Base-by-base conservation (phyloP, 2,113 vertebrate species). In the Copsychus sechellarum region DNA sequence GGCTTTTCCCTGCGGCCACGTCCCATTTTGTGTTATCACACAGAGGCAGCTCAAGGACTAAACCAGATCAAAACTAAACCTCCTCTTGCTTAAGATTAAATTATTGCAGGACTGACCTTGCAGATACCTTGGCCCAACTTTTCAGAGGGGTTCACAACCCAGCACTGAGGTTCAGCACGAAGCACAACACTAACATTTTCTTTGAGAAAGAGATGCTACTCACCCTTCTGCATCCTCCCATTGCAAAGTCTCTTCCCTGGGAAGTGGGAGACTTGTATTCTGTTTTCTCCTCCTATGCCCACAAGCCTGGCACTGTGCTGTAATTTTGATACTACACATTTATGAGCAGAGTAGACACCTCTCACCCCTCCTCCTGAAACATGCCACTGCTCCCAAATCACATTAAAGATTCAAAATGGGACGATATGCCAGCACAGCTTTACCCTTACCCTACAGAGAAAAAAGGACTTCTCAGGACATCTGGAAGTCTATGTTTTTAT, bases 1-100 rank as follows among this genome's bases (percentile, higher is more conserved):
- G 54, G 67, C 33, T 51, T 81, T 36, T 28, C 57, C 50, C 40
- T 1, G 8, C 0, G 1, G 42, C 51, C 65, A 24, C 0, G 6
- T 71, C 69, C 67, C 60, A 23, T 38, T 91, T 87, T 24, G 51
- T 26, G 43, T 19, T 11, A 58, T 19, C 42, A 33, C 2, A 0
- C 17, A 73, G 67, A 33, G 9, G 54, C 56, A 66, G 56, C 36
- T 84, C 34, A 60, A 79, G 78, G 48, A 67, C 40, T 90, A 65
- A 76, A 90, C 15, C 48, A 76, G 60, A 43, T 15, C 38, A 71
- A 54, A 88, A 77, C 23, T 47, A 53, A 91, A 93, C 34, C 8
- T 82, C 11, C 42, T 58, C 69, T 17, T 53, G 6, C 40, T 56
- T 22, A 26, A 34, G 23, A 60, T 43, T 38, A n/a, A 72, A 76